Base-by-base conservation (phyloP, 2,797 vertebrate species). In the Acanthurus leucopareius region DNA sequence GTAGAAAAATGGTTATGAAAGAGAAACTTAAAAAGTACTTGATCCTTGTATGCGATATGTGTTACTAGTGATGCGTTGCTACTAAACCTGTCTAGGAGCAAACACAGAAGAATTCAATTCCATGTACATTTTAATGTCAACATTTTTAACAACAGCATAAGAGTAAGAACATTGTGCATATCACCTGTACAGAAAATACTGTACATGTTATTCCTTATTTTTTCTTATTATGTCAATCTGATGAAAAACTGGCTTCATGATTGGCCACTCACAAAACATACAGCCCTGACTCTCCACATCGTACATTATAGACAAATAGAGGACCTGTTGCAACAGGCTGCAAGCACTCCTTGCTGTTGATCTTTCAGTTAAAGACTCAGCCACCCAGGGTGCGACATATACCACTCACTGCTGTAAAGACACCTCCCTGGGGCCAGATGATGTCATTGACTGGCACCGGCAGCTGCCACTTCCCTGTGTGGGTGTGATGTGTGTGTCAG, bases 371-470 rank as follows among this genome's bases (percentile, higher is more conserved):
- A 67, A 69, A 76, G 68, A 75, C 73, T 75, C 38, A 4, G 7
- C 5, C 82, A 84, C 68, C 77, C 66, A 75, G 61, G 56, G 76
- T 76, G 77, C 47, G 76, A 92, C 64, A 79, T 75, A 73, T 64
- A 82, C 51, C 75, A 67, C 82, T 65, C 22, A 0, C 58, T 13
- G 15, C 68, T 75, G 81, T 86, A 76, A 74, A 82, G 82, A 84
- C 56, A 82, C 73, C 80, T 72, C 63, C 54, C 49, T 0, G 15
- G 67, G 87, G 64, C 42, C 53, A 32, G 66, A 87, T 93, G 91
- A 93, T 88, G 91, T 92, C 91, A 93, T 45, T 90, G 90, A 94
- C 49, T 86, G 90, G 75, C 85, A 88, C 82, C 19, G 77, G 69
- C 92, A 91, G 88, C 90, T 93, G 91, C 65, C 87, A 79, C 70